phyloP scores from a whole-genome alignment of 1,140 invertebrate species.

The Apis cerana region DNA sequence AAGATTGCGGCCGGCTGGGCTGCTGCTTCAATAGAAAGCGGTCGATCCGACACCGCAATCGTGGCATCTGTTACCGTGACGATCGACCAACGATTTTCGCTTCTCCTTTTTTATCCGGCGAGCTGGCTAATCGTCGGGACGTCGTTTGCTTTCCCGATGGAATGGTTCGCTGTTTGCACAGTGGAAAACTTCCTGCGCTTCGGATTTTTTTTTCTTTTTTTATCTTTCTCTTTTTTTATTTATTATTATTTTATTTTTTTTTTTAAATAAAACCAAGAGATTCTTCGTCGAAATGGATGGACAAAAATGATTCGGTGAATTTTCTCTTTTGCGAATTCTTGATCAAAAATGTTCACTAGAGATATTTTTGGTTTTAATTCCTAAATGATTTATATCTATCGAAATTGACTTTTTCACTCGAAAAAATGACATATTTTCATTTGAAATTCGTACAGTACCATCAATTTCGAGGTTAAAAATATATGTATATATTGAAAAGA shows the following conservation, averaged over 20 bases:
- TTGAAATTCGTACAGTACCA: not conserved
- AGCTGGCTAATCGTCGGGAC: slow-evolving; percentile 43
- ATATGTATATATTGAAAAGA: not conserved
- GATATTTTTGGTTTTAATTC: too few relatives aligned
- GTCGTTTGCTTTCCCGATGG: slow-evolving; percentile 39
- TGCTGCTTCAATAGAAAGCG: slow-evolving; percentile 48
- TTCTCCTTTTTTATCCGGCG: slow-evolving; percentile 37
- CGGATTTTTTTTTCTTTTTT: not conserved
- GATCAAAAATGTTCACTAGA: too few relatives aligned
- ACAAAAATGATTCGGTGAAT: too few relatives aligned
- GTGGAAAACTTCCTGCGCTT: not conserved
- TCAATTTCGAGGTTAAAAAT: not conserved
- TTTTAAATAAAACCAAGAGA: too few relatives aligned
- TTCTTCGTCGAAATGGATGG: too few relatives aligned
- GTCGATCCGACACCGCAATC: slow-evolving; percentile 46
- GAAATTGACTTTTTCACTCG: too few relatives aligned
- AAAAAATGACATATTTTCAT: not conserved
- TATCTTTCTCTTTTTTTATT: too few relatives aligned
- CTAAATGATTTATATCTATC: too few relatives aligned
- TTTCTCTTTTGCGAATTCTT: too few relatives aligned
- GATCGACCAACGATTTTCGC: slow-evolving; percentile 50
- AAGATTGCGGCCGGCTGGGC: slow-evolving; percentile 41
- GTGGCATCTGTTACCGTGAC: slow-evolving; percentile 51
- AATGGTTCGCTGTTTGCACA: slow-evolving; percentile 11
- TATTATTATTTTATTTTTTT: too few relatives aligned